Conservation (phyloP, 2,888 invertebrate species). For the Altica lythri region DNA sequence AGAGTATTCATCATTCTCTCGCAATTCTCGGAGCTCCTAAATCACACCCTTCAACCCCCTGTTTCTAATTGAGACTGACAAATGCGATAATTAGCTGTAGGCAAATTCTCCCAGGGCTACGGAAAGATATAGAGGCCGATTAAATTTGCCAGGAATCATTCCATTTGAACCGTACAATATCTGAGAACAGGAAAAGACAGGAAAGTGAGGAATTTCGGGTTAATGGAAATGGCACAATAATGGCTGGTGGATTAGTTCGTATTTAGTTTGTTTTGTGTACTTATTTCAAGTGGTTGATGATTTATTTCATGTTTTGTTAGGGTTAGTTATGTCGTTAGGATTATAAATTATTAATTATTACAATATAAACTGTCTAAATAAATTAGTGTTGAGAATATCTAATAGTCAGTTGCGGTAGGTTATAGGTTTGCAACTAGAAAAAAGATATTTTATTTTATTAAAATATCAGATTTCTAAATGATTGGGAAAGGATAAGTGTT, state of each 20-base stretch:
- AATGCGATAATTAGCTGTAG: slow-evolving; percentile 46
- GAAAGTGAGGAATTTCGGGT: not conserved
- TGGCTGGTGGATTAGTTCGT: not conserved
- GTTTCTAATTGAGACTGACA: slow-evolving; percentile 44
- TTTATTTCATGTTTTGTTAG: too few relatives aligned
- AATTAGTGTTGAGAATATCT: too few relatives aligned
- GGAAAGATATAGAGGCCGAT: slow-evolving; percentile 21
- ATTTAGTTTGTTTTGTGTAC: not conserved
- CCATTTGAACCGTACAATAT: slow-evolving; percentile 11
- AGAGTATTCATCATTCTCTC: slow-evolving; percentile 20
- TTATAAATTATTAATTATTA: too few relatives aligned
- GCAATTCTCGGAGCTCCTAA: slow-evolving; percentile 21
- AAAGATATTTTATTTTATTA: too few relatives aligned
- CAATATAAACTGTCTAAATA: too few relatives aligned
- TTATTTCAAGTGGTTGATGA: too few relatives aligned
- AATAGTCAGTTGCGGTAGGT: too few relatives aligned
- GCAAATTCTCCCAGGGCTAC: slow-evolving; percentile 35
- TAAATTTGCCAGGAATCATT: slow-evolving; percentile 22
- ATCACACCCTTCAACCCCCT: slow-evolving; percentile 28
- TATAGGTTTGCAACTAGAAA: too few relatives aligned
- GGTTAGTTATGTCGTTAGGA: too few relatives aligned
- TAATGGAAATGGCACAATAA: not conserved
- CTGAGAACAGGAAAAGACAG: slow-evolving; percentile 5
- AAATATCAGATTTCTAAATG: too few relatives aligned
- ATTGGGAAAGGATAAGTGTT: too few relatives aligned